These are phyloP conservation scores for Propithecus coquereli DNA, from an alignment of 2,113 vertebrate genomes.

Conservation along the genomic window DNA sequence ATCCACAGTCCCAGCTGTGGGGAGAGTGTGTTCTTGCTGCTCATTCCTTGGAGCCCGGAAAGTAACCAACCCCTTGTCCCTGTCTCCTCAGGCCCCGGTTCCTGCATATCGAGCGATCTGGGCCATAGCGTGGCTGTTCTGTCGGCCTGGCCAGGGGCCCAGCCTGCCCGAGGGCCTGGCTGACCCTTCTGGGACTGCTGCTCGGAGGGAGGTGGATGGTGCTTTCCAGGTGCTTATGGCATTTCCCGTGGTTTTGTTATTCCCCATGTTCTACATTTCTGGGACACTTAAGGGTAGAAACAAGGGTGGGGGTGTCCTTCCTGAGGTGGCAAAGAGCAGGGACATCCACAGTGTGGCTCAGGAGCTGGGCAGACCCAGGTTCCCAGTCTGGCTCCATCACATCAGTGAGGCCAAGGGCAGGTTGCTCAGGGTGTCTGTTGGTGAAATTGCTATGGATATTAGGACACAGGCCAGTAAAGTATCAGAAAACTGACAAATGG, in stretches of 20 bases:
- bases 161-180: background rate
- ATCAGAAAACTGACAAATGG: background rate
- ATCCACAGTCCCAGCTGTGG: background rate
- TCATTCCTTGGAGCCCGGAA: background rate
- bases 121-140: background rate
- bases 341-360: background rate
- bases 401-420: background rate
- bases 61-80: background rate
- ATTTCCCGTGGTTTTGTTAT: background rate
- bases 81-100: conserved; percentile 79
- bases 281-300: background rate
- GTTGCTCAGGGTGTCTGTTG: background rate
- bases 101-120: conserved; percentile 77
- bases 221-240: background rate
- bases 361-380: background rate
- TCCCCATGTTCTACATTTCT: background rate
- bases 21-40: background rate
- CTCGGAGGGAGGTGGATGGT: background rate
- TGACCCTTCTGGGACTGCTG: background rate
- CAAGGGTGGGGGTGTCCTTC: background rate
- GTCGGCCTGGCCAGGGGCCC: background rate
- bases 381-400: background rate
- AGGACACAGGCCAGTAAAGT: conserved; percentile 23
- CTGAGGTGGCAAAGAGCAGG: background rate
- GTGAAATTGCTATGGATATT: background rate